Percentiles rank a stretch among this genome's conserved stretches.
phyloP scores from a whole-genome alignment of 2,888 invertebrate species.

The Herminia tarsipennalis region DNA sequence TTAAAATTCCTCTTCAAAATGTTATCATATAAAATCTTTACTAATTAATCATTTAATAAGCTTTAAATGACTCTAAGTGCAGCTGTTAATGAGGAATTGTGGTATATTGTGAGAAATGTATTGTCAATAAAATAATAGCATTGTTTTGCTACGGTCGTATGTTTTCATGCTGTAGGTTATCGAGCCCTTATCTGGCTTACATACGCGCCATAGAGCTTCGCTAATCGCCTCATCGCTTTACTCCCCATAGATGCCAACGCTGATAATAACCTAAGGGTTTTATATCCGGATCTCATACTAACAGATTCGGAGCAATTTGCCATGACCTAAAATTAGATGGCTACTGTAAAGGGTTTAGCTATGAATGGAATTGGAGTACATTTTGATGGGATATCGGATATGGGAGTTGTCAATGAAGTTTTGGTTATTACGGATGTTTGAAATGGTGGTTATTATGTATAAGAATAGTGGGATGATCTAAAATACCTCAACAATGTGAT shows the following conservation, averaged over 20 bases:
- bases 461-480: no score
- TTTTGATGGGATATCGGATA: slow-evolving; percentile 33
- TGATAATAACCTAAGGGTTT: slow-evolving; percentile 71
- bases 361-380: slow-evolving; percentile 39
- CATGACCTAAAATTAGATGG: slow-evolving; percentile 66
- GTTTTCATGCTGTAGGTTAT: slow-evolving; percentile 52
- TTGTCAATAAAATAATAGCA: no score
- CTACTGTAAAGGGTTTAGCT: slow-evolving; percentile 44
- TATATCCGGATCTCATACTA: slow-evolving; percentile 68
- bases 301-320: slow-evolving; percentile 77
- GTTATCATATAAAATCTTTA: no score
- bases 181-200: slow-evolving; percentile 66
- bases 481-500: neutral
- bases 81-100: no score
- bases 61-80: no score
- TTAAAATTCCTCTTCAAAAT: no score
- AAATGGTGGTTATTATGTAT: no score
- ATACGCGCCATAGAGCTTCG: slow-evolving; percentile 68
- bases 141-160: slow-evolving; percentile 8
- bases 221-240: slow-evolving; percentile 74
- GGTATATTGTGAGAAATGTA: no score
- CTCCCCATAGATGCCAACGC: slow-evolving; percentile 67
- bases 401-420: slow-evolving; percentile 23
- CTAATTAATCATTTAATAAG: no score
- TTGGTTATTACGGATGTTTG: slow-evolving; percentile 11